Evolutionary conservation across 2,797 vertebrate genomes (phyloP).

Genomic region (Intellagama lesueurii): DNA sequence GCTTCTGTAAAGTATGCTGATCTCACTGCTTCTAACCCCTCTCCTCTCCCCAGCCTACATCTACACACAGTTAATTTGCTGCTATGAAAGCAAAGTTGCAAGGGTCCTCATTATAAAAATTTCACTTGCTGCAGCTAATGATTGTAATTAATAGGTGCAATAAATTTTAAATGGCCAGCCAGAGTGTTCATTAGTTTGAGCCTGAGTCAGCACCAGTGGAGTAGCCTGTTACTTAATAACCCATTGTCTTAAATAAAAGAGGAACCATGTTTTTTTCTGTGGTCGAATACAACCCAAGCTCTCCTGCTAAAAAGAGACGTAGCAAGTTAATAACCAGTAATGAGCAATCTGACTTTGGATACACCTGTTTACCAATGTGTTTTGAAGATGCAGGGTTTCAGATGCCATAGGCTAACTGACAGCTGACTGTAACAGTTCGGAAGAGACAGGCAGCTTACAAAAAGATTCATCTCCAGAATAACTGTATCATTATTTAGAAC

Average conservation of each 20-base stretch:
- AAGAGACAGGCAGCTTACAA: not conserved
- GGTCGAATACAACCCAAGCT: too few species aligned
- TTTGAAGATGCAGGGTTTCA: not conserved
- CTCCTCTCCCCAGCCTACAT: slow-evolving; percentile 17
- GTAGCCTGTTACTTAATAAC: slow-evolving; percentile 77
- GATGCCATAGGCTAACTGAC: not conserved
- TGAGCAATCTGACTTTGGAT: slow-evolving; percentile 3
- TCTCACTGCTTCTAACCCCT: slow-evolving; percentile 59
- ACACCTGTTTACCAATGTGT: accelerated
- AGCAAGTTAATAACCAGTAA: slow-evolving; percentile 38
- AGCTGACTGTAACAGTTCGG: not conserved
- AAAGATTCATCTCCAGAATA: not conserved
- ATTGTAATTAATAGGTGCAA: slow-evolving; percentile 79
- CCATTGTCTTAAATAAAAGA: slow-evolving; percentile 58
- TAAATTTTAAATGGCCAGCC: slow-evolving; percentile 76
- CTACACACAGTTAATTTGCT: slow-evolving; percentile 71
- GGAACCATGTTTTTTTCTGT: slow-evolving; percentile 27
- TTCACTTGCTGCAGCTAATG: slow-evolving; percentile 73
- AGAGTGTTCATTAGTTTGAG: slow-evolving; percentile 76
- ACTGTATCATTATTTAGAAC: slow-evolving; percentile 6
- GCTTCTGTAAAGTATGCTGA: slow-evolving; percentile 70
- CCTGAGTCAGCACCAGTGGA: slow-evolving; percentile 79
- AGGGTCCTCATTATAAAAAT: slow-evolving; percentile 75
- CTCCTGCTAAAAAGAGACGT: too few species aligned
- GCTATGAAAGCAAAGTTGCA: slow-evolving; percentile 67